Evolutionary conservation across 2,113 vertebrate genomes (phyloP), one percentile per base, ranked within the genome.

Genomic region (Balaenoptera acutorostrata): DNA sequence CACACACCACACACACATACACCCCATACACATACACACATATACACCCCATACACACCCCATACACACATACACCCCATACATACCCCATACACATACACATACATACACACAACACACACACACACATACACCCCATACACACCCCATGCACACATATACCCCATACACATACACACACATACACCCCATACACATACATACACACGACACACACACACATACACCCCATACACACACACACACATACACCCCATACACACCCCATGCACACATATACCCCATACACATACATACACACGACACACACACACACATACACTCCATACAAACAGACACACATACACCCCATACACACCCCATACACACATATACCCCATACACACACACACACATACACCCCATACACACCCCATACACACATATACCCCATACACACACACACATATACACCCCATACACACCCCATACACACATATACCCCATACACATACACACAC

Each of bases 1-100:
- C n/a, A n/a, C n/a, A n/a, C 6, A 29, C 10, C 6, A 29, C 10
- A 59, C 5, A 39, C 0, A 36, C 1, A 39, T 15, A 49, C 1
- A 77, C 46, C 9, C 15, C 41, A 74, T 41, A 41, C 25, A 39
- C 18, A 31, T 7, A 41, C 15, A 11, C 31, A 44, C 31, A 44
- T 2, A 25, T 15, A 14, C 6, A 74, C 13, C 2, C 68, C 36
- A 71, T 12, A 61, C 14, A 52, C 23, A 39, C 21, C 15, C 33
- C 6, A 61, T 2, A 69, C 8, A 69, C 4, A 44, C 20, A 13
- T 2, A 63, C 9, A 1, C 27, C 41, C 41, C 41, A 41, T 41
- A 74, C 64, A 20, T n/a, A n/a, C n/a, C n/a, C n/a, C 33, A 74
- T 2, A 61, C 14, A 52, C n/a, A n/a, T n/a, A n/a, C n/a, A n/a